Evolutionary conservation across 2,797 vertebrate species (phyloP).

Genomic region (Gallinago solitaria): DNA sequence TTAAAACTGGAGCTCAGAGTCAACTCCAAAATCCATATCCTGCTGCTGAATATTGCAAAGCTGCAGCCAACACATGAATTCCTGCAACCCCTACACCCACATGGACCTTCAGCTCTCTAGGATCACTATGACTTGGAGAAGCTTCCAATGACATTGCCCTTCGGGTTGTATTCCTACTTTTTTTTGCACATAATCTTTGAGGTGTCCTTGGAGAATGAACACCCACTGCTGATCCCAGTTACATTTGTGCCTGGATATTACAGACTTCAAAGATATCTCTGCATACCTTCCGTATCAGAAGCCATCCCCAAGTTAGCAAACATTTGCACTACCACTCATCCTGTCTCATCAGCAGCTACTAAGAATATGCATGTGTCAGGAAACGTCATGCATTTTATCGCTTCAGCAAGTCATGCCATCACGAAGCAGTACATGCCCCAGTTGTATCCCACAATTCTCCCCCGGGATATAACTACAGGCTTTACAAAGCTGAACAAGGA

Average conservation of each 20-base stretch:
- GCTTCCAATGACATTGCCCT: background rate
- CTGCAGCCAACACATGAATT: background rate
- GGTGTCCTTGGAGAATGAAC: background rate
- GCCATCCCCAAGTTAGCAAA: slow-evolving; percentile 23
- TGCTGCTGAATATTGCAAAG: background rate
- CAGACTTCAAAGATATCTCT: slow-evolving; percentile 19
- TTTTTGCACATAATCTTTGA: background rate
- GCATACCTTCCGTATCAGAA: slow-evolving; percentile 37
- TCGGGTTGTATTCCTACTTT: background rate
- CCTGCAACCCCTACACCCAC: accelerated
- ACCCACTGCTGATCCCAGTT: background rate
- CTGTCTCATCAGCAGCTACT: slow-evolving; percentile 47
- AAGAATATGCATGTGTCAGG: slow-evolving; percentile 47
- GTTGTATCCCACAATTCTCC: background rate
- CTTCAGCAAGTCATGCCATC: slow-evolving; percentile 2
- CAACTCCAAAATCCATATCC: background rate
- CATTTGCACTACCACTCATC: slow-evolving; percentile 31
- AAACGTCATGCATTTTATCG: background rate
- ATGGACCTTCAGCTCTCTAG: background rate
- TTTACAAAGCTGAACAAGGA: background rate
- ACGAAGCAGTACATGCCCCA: background rate
- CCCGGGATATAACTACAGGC: background rate
- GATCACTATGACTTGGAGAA: background rate
- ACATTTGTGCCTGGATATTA: background rate
- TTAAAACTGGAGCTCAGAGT: background rate